Evolutionary conservation across 2,888 invertebrate species (phyloP), one percentile per base, ranked within the genome.

Genomic region (Cyclophora punctaria): DNA sequence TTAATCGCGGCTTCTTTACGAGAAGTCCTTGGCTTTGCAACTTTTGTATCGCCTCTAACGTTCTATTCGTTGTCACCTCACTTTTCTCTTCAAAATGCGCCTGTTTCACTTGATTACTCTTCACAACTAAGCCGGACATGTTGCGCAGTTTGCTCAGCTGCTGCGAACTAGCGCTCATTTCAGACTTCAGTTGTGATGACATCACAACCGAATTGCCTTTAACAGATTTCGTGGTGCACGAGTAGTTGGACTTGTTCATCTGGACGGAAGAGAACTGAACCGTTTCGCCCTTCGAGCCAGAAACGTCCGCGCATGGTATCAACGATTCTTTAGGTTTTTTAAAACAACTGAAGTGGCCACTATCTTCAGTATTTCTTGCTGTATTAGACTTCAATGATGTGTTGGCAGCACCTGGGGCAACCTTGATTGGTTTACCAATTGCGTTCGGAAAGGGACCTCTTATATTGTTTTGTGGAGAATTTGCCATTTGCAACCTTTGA

Each of bases 21-120:
- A 87, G 68, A 5, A 88, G 70, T 48, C 88, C 88, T 56, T 84
- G 84, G 63, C 75, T 83, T 61, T 83, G 85, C 56, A 88, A 71
- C 57, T 75, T 86, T 63, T 86, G 78, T 62, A 88, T 78, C n/a
- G 86, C 85, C 50, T 81, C 80, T 64, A 87, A 66, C 35, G 87
- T 75, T 50, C 72, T 70, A 60, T 82, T 78, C 3, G 73, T 59
- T 63, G 56, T 76, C 35, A 67, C 58, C 70, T 83, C 80, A 59
- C 62, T 69, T 51, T 69, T 80, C 52, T 83, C 80, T 63, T 83
- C 80, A 33, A 78, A 66, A 48, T 78, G 73, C 5, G 66, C 67
- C 67, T 83, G 80, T 58, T 80, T 82, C 2, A 69, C 63, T 65
- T 75, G 75, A 71, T 69, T 75, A 59, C 74, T 75, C 69, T 78